A percentile compares a stretch with the other conserved stretches of the same genome.
These are phyloP conservation scores for Netelia virgata DNA, from an alignment of 2,888 invertebrate species.

Conservation along the genomic window DNA sequence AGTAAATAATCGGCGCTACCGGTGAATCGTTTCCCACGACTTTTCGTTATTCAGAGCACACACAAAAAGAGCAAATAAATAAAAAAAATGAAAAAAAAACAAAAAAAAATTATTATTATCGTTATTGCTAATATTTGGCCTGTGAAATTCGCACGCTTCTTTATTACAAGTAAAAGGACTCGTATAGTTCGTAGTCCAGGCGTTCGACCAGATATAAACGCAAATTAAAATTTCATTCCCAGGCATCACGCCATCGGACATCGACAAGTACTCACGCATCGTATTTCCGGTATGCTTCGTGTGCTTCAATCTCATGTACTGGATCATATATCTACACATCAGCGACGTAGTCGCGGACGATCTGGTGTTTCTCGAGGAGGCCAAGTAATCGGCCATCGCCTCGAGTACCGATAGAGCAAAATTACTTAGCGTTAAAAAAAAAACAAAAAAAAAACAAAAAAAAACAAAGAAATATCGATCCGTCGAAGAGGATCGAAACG, in stretches of 20 bases:
- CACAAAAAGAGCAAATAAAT: conserved; percentile 23
- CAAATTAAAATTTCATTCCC: conserved; percentile 68
- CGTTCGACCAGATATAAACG: conserved; percentile 62
- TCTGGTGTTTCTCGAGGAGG: conserved; percentile 88
- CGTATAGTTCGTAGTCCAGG: conserved; percentile 67
- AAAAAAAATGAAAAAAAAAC: conserved; percentile 9
- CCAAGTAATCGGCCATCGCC: conserved; percentile 76
- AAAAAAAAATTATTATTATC: conserved; percentile 7
- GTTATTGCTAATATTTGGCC: conserved; percentile 29
- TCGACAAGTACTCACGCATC: conserved; percentile 99
- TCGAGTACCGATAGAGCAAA: conserved; percentile 41
- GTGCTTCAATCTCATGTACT: conserved; percentile 99
- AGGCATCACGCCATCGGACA: conserved; percentile 97
- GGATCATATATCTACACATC: conserved; percentile 98
- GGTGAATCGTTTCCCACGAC: conserved; percentile 21
- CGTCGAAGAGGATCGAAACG: conserved; percentile 56
- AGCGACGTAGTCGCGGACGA: conserved; percentile 98
- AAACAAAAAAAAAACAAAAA: conserved; percentile 57
- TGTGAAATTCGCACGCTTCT: conserved; percentile 63
- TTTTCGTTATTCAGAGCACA: conserved; percentile 58
- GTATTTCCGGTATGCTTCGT: conserved; percentile 99
- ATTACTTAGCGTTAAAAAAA: conserved; percentile 64
- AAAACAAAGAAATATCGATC: conserved; percentile 37
- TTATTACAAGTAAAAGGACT: conserved; percentile 71
- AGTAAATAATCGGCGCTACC: not conserved